phyloP scores from a whole-genome alignment of 2,113 vertebrate species.

The Plestiodon gilberti region DNA sequence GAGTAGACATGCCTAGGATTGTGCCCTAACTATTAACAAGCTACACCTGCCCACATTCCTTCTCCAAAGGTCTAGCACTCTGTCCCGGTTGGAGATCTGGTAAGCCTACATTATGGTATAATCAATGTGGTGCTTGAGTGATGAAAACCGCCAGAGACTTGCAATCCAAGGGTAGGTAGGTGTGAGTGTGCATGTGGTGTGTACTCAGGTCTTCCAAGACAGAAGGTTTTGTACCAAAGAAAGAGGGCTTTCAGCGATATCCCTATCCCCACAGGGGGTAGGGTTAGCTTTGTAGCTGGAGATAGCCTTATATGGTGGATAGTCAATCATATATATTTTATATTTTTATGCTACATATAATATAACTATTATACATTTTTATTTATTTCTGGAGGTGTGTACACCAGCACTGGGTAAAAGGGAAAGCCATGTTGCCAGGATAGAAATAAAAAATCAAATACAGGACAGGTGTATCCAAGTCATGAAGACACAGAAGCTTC shows the following conservation, averaged over 20 bases:
- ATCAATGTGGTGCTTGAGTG: not conserved
- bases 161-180: not conserved
- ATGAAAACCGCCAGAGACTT: not conserved
- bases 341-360: too few species aligned
- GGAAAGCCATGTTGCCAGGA: not conserved
- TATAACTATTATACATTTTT: too few species aligned
- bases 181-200: not conserved
- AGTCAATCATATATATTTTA: too few species aligned
- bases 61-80: too few species aligned
- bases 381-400: not conserved
- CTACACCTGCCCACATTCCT: too few species aligned
- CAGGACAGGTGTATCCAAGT: not conserved
- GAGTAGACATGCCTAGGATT: too few species aligned
- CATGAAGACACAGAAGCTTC: not conserved
- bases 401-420: not conserved
- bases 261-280: not conserved
- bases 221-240: not conserved
- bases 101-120: too few species aligned
- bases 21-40: too few species aligned
- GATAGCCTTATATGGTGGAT: too few species aligned
- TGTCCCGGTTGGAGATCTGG: too few species aligned
- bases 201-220: not conserved
- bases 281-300: not conserved
- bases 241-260: not conserved
- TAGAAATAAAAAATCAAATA: too few species aligned